Percentiles rank a stretch among this genome's conserved stretches.
phyloP scores from a whole-genome alignment of 2,797 vertebrate species.

The Mallotus villosus region DNA sequence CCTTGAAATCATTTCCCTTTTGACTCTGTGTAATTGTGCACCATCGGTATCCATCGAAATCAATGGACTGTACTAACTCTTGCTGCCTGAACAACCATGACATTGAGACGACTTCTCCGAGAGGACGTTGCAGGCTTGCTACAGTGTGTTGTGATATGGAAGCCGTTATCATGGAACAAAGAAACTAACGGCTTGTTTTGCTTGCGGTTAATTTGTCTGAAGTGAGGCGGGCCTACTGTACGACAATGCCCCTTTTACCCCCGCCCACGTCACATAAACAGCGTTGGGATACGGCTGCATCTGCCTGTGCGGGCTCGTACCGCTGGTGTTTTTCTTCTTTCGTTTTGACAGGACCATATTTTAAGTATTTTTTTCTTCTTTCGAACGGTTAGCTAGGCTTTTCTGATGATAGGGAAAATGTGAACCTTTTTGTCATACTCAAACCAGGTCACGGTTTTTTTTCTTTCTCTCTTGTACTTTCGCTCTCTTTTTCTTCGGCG shows the following conservation, averaged over 20 bases:
- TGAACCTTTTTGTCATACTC: background rate
- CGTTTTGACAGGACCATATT: too few relatives aligned
- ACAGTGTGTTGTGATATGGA: slow-evolving; percentile 1
- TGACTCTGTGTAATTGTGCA: slow-evolving; percentile 22
- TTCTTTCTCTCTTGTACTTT: background rate
- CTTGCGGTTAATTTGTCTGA: slow-evolving; percentile 20
- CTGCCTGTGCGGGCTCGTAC: slow-evolving; percentile 25
- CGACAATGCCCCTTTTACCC: background rate
- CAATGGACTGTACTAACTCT: slow-evolving; percentile 4
- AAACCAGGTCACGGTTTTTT: slow-evolving; percentile 17
- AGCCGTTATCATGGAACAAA: slow-evolving; percentile 7
- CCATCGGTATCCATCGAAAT: slow-evolving; percentile 16
- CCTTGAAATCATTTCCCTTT: slow-evolving; percentile 6
- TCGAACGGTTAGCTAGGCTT: background rate
- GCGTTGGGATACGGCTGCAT: slow-evolving; percentile 16
- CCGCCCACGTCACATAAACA: background rate
- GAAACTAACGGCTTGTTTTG: slow-evolving; percentile 16
- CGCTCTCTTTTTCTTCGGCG: background rate
- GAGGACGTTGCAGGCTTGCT: slow-evolving; percentile 8
- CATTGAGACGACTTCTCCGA: slow-evolving; percentile 31
- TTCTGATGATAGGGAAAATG: background rate
- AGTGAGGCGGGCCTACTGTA: slow-evolving; percentile 16
- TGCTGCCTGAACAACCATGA: slow-evolving; percentile 18
- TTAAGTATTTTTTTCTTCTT: too few relatives aligned
- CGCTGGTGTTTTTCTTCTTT: background rate